Conservation (phyloP, 1,140 invertebrate genomes). For the Aphelinus atriplicis region DNA sequence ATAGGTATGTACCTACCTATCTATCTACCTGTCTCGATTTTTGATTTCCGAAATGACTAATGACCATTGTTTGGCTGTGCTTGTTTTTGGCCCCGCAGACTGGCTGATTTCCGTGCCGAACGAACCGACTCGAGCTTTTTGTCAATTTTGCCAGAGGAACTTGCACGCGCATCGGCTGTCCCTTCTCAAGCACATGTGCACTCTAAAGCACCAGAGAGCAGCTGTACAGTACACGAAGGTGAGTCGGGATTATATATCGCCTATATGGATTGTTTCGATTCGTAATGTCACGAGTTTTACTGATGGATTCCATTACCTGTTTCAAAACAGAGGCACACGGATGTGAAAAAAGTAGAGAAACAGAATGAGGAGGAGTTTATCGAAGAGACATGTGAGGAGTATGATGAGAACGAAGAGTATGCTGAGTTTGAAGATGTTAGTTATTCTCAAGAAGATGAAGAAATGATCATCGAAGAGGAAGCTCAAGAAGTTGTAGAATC, state of each 20-base stretch:
- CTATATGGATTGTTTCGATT: too few species aligned
- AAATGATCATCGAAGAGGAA: constrained; percentile 47
- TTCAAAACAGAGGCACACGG: too few species aligned
- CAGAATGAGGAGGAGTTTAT: too few species aligned
- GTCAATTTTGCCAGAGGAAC: constrained; percentile 69
- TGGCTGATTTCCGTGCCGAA: constrained; percentile 68
- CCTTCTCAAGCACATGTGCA: constrained; percentile 70
- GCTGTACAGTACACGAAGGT: constrained; percentile 53
- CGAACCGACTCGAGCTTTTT: constrained; percentile 68
- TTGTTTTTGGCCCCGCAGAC: constrained; percentile 54
- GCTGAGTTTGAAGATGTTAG: constrained; percentile 31
- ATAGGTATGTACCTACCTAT: background rate
- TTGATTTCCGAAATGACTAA: constrained; percentile 12
- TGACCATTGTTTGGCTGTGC: constrained; percentile 20
- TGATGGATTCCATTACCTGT: too few species aligned
- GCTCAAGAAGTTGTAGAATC: constrained; percentile 29
- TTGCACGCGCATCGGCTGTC: constrained; percentile 71
- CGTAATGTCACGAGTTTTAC: too few species aligned
- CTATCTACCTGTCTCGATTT: background rate
- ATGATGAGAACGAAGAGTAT: constrained; percentile 49
- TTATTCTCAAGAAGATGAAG: constrained; percentile 47
- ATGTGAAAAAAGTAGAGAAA: background rate
- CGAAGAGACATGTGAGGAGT: constrained; percentile 49
- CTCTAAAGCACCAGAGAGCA: constrained; percentile 69
- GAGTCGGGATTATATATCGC: background rate